phyloP scores from a whole-genome alignment of 2,888 invertebrate genomes.

The Tupiocoris notatus region DNA sequence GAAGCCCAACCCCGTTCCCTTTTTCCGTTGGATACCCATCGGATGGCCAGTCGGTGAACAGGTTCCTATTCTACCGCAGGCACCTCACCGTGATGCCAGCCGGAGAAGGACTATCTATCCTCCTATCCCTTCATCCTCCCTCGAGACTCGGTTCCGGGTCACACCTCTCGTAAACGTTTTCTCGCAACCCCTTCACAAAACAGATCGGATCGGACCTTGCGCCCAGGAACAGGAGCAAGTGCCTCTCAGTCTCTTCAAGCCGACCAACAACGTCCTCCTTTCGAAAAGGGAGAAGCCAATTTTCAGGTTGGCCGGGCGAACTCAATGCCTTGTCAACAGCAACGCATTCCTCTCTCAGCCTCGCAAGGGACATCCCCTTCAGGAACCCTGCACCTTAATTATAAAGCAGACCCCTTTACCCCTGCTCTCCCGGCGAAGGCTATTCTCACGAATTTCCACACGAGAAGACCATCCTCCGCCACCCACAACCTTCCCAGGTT shows the following conservation, averaged over 20 bases:
- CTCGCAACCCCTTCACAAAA: slow-evolving; percentile 5
- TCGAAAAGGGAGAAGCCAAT: slow-evolving; percentile 26
- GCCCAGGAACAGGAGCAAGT: not conserved
- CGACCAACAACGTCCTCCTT: not conserved
- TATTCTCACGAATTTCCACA: slow-evolving; percentile 16
- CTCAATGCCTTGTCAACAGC: slow-evolving; percentile 44
- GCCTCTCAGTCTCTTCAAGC: not conserved
- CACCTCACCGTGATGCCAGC: not conserved
- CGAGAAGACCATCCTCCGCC: not conserved
- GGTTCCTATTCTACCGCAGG: not conserved
- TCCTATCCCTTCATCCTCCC: not conserved
- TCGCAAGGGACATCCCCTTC: not conserved
- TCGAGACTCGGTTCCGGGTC: not conserved
- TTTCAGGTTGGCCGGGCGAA: slow-evolving; percentile 38
- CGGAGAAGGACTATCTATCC: not conserved
- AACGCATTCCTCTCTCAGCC: slow-evolving; percentile 39
- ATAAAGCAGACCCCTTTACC: slow-evolving; percentile 14
- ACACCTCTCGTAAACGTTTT: slow-evolving; percentile 13
- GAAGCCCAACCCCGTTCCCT: not conserved
- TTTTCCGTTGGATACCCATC: not conserved
- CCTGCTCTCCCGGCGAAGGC: not conserved
- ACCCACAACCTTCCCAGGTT: not conserved
- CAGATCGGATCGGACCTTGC: too few species aligned
- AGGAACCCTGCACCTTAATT: slow-evolving; percentile 22
- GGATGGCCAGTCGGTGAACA: not conserved